Base-by-base conservation (phyloP, 2,888 invertebrate species). In the Noctua janthina region DNA sequence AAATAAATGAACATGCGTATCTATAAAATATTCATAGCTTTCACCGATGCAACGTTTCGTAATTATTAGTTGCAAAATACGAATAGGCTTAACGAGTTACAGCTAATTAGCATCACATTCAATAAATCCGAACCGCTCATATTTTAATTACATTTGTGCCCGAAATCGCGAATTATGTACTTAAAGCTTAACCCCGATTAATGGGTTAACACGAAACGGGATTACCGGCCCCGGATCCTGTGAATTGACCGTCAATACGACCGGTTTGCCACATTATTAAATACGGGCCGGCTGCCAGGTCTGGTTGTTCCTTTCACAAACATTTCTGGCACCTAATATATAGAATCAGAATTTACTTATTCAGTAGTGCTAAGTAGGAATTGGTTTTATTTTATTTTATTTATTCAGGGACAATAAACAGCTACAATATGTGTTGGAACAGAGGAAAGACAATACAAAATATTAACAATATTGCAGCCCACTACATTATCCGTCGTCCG, bases 141-240 rank as follows among this genome's bases (percentile, higher is more conserved):
- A 66, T 66, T 66, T 73, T 78, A 59, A 43, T 49, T 29, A 43
- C 35, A 35, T 54, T 43, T 43, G 23, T 59, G 46, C 11, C n/a
- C 20, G 51, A 70, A 56, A 46, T 69, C 11, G 10, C 43, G 49
- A 66, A 76, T 81, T 69, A 81, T 76, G 73, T 66, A 72, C 17
- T 69, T 29, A 29, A 69, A 73, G 56, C 72, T 66, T 23, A 75
- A 29, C 43, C 43, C 54, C 49, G 43, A 83, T 79, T 78, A 78
- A 51, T 59, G 75, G 17, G 51, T 75, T 69, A 73, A 71, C 62
- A 76, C 49, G 39, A 64, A 74, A n/a, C 43, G 54, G 23, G 29
- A 49, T 76, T 54, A 62, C 35, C 64, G 62, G 67, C 39, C 56
- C 35, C n/a, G 62, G 23, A 20, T 46, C 43, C 43, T 39, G 49